Evolutionary conservation across 2,888 invertebrate species (phyloP).

Genomic region (Trilocha varians): DNA sequence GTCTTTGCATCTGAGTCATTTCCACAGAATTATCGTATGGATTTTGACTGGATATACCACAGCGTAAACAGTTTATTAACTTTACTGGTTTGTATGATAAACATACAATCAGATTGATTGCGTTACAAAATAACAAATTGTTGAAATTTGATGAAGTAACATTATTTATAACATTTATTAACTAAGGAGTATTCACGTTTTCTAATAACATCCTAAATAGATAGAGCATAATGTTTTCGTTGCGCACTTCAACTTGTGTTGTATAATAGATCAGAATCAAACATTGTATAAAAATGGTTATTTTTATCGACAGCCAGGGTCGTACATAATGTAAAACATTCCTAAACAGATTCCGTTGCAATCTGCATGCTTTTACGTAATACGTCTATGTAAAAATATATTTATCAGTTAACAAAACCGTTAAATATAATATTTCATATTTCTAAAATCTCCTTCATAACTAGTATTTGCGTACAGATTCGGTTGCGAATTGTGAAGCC

Average conservation of each 20-base stretch:
- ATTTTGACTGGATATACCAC: slow-evolving; percentile 28
- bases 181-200: neutral
- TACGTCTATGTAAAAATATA: slow-evolving; percentile 20
- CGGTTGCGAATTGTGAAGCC: no score
- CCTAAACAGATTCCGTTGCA: slow-evolving; percentile 12
- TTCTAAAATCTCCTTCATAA: no score
- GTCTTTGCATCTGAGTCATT: slow-evolving; percentile 47
- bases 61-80: no score
- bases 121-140: no score
- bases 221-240: neutral
- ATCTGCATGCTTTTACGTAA: slow-evolving; percentile 16
- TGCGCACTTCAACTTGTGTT: neutral
- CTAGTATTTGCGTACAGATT: no score
- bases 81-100: no score
- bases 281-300: slow-evolving; percentile 34
- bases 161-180: neutral
- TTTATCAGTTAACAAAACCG: no score
- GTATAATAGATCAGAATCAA: slow-evolving; percentile 24
- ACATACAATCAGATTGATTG: no score
- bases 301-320: slow-evolving; percentile 33
- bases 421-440: no score
- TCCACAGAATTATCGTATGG: slow-evolving; percentile 50
- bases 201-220: neutral
- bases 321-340: slow-evolving; percentile 25
- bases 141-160: neutral